Percentiles rank a stretch among this genome's conserved stretches.
Conservation (phyloP, 2,113 vertebrate genomes). For the Apistogramma diplotaenia region DNA sequence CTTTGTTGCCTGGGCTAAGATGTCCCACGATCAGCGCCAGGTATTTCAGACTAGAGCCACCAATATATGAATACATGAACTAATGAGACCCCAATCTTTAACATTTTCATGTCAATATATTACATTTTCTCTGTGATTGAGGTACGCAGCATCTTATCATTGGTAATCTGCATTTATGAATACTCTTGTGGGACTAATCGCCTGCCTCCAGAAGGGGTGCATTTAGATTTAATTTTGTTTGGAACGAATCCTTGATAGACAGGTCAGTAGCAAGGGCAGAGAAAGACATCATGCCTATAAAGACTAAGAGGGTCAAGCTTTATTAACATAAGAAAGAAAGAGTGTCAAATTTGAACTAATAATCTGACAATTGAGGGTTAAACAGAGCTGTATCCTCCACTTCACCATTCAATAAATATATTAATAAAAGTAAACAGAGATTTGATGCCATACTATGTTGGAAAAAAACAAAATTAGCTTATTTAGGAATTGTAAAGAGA, state of each 20-base stretch:
- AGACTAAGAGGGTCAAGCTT: neutral
- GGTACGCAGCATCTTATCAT: neutral
- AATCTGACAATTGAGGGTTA: neutral
- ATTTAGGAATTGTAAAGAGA: neutral
- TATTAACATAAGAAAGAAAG: neutral
- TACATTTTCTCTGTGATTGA: neutral
- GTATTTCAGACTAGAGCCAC: neutral
- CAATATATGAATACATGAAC: neutral
- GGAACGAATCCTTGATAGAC: neutral
- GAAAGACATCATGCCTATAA: neutral
- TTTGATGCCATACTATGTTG: neutral
- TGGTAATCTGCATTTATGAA: neutral
- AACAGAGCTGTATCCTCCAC: neutral
- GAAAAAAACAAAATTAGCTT: too few species aligned
- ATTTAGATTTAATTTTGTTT: neutral
- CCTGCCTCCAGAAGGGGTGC: neutral
- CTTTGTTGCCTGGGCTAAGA: neutral
- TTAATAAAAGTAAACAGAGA: neutral
- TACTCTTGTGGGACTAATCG: neutral
- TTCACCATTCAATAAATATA: neutral
- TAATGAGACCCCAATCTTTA: neutral
- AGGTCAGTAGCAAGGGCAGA: neutral
- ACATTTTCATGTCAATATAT: neutral
- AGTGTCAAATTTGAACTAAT: neutral
- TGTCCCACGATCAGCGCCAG: slow-evolving; percentile 9